Conservation (phyloP, 2,888 invertebrate species). For the Rhagonycha fulva region DNA sequence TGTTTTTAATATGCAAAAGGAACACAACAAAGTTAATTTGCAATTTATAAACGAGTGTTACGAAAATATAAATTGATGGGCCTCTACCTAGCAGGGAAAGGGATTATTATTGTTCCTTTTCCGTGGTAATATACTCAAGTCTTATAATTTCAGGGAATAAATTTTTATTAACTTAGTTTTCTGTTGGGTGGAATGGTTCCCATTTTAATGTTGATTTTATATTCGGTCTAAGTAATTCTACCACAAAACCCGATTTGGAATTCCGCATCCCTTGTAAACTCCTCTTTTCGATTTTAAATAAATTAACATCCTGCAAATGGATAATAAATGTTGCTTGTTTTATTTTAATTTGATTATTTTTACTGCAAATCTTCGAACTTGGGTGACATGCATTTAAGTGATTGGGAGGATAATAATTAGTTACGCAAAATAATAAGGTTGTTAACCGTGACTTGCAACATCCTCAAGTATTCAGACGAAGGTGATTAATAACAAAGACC, state of each 20-base stretch:
- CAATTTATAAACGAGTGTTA: background rate
- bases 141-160: background rate
- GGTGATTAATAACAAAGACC: too few species aligned
- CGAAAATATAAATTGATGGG: background rate
- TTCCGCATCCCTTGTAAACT: background rate
- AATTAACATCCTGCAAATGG: too few species aligned
- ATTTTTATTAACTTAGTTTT: background rate
- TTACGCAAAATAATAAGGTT: too few species aligned
- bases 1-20: background rate
- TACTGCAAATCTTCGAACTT: too few species aligned
- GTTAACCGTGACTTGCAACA: too few species aligned
- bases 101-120: background rate
- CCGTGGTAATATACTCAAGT: background rate
- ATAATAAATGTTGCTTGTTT: too few species aligned
- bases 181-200: background rate
- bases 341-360: too few species aligned
- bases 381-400: too few species aligned
- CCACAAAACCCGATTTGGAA: background rate
- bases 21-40: background rate
- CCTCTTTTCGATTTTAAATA: too few species aligned
- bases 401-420: too few species aligned
- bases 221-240: background rate
- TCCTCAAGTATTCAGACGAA: too few species aligned
- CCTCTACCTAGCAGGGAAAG: background rate
- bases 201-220: background rate